These are phyloP conservation scores for Ariopsis seemanni DNA, from an alignment of 2,113 vertebrate genomes.

Conservation along the genomic window DNA sequence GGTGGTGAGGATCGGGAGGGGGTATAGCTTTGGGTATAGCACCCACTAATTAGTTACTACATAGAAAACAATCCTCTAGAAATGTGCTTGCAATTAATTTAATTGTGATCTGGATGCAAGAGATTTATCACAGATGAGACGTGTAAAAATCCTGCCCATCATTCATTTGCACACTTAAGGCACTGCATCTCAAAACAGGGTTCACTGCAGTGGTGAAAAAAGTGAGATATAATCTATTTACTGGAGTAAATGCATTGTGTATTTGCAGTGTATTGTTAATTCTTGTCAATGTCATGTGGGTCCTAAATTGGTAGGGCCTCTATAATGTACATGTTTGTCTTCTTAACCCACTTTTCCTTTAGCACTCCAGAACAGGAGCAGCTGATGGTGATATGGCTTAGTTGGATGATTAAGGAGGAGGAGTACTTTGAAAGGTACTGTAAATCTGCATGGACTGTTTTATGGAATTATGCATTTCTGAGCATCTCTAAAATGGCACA, in stretches of 20 bases:
- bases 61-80: not conserved
- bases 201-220: not conserved
- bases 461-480: no score
- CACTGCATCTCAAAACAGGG: not conserved
- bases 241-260: not conserved
- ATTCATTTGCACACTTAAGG: not conserved
- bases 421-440: slow-evolving; percentile 97
- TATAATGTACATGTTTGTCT: not conserved
- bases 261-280: not conserved
- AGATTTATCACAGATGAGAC: not conserved
- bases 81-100: not conserved
- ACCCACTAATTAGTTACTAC: not conserved
- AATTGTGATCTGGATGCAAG: not conserved
- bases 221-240: not conserved
- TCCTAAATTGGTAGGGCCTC: not conserved
- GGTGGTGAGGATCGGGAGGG: not conserved
- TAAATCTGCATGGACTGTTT: not conserved
- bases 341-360: slow-evolving; percentile 39
- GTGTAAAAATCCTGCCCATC: not conserved
- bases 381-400: slow-evolving; percentile 97
- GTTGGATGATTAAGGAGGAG: slow-evolving; percentile 99
- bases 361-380: slow-evolving; percentile 97
- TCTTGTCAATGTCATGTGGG: not conserved
- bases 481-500: no score
- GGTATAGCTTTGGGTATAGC: not conserved